These are phyloP conservation scores for Zeuzera pyrina DNA, from an alignment of 2,888 invertebrate genomes.

Conservation along the genomic window DNA sequence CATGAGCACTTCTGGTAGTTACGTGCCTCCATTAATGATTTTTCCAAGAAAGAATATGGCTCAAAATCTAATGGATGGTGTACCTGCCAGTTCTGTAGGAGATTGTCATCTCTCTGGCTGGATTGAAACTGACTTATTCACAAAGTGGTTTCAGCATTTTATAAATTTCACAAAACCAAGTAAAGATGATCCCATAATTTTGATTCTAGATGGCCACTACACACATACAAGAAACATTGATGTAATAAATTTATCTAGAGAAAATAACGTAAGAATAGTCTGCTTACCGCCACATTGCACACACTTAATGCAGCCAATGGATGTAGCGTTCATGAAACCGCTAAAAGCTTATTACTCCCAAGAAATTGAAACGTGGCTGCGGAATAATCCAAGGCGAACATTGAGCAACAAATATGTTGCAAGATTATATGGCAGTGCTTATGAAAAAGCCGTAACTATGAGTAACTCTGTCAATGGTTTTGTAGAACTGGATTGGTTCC, in stretches of 20 bases:
- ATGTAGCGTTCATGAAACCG: slow-evolving; percentile 21
- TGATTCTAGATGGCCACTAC: slow-evolving; percentile 24
- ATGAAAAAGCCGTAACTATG: too few relatives aligned
- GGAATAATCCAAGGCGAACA: too few relatives aligned
- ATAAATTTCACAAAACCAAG: not conserved
- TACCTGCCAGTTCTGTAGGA: slow-evolving; percentile 7
- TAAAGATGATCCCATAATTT: too few relatives aligned
- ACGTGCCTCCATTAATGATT: slow-evolving; percentile 10
- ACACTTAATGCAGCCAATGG: slow-evolving; percentile 20
- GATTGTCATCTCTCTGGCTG: not conserved
- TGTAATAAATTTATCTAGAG: slow-evolving; percentile 12
- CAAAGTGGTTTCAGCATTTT: not conserved
- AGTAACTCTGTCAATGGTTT: too few relatives aligned
- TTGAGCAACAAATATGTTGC: too few relatives aligned
- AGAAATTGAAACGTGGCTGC: too few relatives aligned
- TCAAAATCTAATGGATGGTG: slow-evolving; percentile 11
- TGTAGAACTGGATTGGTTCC: too few relatives aligned
- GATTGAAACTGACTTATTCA: not conserved
- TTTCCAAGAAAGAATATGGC: slow-evolving; percentile 10
- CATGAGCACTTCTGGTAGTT: slow-evolving; percentile 9
- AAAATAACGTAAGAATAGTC: slow-evolving; percentile 4
- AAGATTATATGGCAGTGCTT: too few relatives aligned
- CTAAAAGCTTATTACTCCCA: slow-evolving; percentile 19
- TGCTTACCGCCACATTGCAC: not conserved
- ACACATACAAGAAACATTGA: slow-evolving; percentile 16